Evolutionary conservation across 2,888 invertebrate species (phyloP), one percentile per base, ranked within the genome.

Genomic region (Ophion costatus): DNA sequence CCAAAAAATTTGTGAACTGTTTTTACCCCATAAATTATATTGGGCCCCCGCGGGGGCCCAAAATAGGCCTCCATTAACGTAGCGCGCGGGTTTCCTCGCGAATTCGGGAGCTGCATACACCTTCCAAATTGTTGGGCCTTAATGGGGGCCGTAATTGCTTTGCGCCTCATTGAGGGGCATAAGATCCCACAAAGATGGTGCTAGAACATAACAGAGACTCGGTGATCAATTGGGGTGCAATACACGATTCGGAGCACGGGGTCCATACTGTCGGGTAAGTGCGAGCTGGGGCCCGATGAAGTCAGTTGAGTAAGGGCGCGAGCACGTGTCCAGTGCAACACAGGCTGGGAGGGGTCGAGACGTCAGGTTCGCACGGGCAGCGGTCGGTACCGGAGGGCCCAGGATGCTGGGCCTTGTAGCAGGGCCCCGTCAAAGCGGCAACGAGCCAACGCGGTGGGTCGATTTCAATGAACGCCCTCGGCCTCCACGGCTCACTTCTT

Each of bases 281-380:
- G 51, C n/a, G n/a, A 24, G n/a, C 2, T 45, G 56, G 69, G 22
- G 61, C 38, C 17, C 51, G 51, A 17, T 5, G 51, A 42, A 57
- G 33, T 17, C 42, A 70, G 70, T 69, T 17, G 33, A 56, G 42
- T 22, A 76, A 76, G 76, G 33, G 63, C 64, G 75, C 70, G 71
- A 56, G 83, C 83, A 76, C 80, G 83, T 83, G 83, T 83, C 83
- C 83, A 76, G 59, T 57, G 73, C 51, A 80, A 71, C 79, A 24
- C 83, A 71, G 71, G 64, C 78, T 92, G 90, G 92, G 92, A 91
- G 92, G 92, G 91, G 88, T 90, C 91, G 89, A 86, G 88, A 89
- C 85, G 92, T 92, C 92, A 90, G 89, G 86, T 91, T 91, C 91
- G 91, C 91, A 89, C 89, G 89, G 87, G 88, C 73, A 84, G 86